Evolutionary conservation across 2,797 vertebrate genomes (phyloP).

Genomic region (Phylloscopus collybita): DNA sequence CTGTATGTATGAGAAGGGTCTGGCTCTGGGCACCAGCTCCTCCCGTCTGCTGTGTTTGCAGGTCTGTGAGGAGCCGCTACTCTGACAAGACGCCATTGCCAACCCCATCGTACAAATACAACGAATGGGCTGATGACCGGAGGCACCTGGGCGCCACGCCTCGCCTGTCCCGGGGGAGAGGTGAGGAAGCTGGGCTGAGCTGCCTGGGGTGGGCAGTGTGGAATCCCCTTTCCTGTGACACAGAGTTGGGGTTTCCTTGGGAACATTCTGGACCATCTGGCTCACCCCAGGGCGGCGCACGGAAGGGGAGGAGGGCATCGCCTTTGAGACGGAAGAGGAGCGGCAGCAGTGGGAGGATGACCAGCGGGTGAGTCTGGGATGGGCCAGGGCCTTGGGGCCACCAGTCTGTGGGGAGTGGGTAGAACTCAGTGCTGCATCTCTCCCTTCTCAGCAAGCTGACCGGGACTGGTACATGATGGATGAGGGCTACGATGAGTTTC

Average conservation of each 20-base stretch:
- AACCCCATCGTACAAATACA: conserved; percentile 97
- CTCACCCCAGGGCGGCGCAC: conserved; percentile 80
- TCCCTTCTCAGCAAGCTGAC: conserved; percentile 89
- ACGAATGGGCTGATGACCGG: conserved; percentile 97
- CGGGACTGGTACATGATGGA: conserved; percentile 99
- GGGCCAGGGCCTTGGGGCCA: rapidly evolving
- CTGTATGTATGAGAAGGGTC: rapidly evolving
- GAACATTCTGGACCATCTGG: neutral
- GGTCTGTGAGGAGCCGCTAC: conserved; percentile 88
- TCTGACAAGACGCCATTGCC: conserved; percentile 90
- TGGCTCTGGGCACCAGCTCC: neutral
- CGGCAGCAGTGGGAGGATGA: conserved; percentile 96
- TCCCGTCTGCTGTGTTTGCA: conserved; percentile 15
- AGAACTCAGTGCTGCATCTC: neutral
- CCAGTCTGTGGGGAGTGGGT: rapidly evolving
- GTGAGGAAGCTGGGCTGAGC: conserved; percentile 67
- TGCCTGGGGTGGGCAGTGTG: rapidly evolving
- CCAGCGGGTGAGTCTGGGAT: conserved; percentile 81
- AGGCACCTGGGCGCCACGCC: conserved; percentile 91
- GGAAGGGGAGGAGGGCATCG: conserved; percentile 86
- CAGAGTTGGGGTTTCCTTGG: neutral
- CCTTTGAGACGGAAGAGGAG: conserved; percentile 91
- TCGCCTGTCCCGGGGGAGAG: conserved; percentile 93
- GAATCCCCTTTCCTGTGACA: neutral
- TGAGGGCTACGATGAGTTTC: conserved; percentile 95